Evolutionary conservation across 2,797 vertebrate genomes (phyloP).

Genomic region (Triplophysa yarkandensis): DNA sequence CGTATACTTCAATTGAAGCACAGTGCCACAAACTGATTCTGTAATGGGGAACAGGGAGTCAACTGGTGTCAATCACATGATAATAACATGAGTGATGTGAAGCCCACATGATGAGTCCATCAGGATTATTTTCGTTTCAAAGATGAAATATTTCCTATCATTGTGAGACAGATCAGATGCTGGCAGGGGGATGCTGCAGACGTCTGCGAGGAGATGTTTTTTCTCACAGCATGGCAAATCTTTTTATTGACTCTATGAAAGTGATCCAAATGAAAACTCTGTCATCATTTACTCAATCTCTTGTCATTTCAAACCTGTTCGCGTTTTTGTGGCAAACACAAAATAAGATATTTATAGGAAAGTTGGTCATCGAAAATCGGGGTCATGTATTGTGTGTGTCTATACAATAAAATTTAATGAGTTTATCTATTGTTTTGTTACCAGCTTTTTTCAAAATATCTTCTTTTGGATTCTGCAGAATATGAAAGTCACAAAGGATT

Average conservation of each 20-base stretch:
- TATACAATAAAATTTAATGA: too few relatives aligned
- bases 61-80: slow-evolving; percentile 69
- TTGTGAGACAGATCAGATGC: slow-evolving; percentile 40
- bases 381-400: too few relatives aligned
- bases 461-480: too few relatives aligned
- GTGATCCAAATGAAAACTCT: neutral
- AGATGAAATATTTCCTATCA: slow-evolving; percentile 35
- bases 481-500: too few relatives aligned
- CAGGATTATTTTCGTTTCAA: slow-evolving; percentile 25
- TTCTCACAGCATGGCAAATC: slow-evolving; percentile 2
- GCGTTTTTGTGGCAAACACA: too few relatives aligned
- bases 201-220: slow-evolving; percentile 26
- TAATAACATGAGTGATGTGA: neutral
- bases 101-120: slow-evolving; percentile 26
- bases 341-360: too few relatives aligned
- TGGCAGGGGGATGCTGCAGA: slow-evolving; percentile 20
- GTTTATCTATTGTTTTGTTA: too few relatives aligned
- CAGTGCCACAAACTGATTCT: slow-evolving; percentile 17
- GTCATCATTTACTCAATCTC: too few relatives aligned
- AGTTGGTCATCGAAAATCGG: too few relatives aligned
- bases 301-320: too few relatives aligned
- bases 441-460: too few relatives aligned
- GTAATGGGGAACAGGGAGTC: slow-evolving; percentile 59
- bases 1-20: slow-evolving; percentile 70
- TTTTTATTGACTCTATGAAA: slow-evolving; percentile 12